phyloP scores from a whole-genome alignment of 2,888 invertebrate species.

The Drosophila dives region DNA sequence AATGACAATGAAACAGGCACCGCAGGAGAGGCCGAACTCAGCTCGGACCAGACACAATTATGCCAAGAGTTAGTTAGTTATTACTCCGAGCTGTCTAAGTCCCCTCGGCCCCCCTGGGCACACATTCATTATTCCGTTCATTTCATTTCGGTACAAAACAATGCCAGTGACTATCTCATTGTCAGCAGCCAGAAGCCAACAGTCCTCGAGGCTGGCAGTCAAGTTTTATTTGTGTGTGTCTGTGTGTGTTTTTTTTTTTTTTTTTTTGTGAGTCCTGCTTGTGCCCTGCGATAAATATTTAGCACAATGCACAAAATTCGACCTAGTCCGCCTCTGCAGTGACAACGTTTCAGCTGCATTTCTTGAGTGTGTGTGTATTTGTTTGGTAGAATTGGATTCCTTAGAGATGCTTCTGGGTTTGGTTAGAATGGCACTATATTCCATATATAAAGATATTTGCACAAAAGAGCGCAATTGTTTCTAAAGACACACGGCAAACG shows the following conservation, averaged over 20 bases:
- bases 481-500: conserved; percentile 68
- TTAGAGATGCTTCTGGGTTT: conserved; percentile 38
- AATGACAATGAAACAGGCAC: conserved; percentile 27
- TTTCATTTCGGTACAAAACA: conserved; percentile 68
- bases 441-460: conserved; percentile 67
- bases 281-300: conserved; percentile 69
- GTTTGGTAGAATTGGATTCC: conserved; percentile 48
- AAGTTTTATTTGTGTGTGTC: conserved; percentile 12
- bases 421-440: conserved; percentile 39
- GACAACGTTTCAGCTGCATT: conserved; percentile 47
- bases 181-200: conserved; percentile 57
- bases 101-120: conserved; percentile 38
- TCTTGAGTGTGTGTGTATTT: conserved; percentile 23
- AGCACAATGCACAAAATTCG: conserved; percentile 70
- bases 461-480: conserved; percentile 77
- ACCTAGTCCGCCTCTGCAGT: conserved; percentile 31
- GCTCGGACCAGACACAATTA: conserved; percentile 36
- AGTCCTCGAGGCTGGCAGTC: conserved; percentile 14
- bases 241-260: neutral
- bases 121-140: conserved; percentile 69
- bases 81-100: conserved; percentile 40
- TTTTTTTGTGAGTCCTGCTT: conserved; percentile 11
- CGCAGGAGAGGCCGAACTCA: conserved; percentile 9
- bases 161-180: conserved; percentile 74
- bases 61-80: conserved; percentile 69